Conservation (phyloP, 2,113 vertebrate genomes). For the Salvelinus sp. region DNA sequence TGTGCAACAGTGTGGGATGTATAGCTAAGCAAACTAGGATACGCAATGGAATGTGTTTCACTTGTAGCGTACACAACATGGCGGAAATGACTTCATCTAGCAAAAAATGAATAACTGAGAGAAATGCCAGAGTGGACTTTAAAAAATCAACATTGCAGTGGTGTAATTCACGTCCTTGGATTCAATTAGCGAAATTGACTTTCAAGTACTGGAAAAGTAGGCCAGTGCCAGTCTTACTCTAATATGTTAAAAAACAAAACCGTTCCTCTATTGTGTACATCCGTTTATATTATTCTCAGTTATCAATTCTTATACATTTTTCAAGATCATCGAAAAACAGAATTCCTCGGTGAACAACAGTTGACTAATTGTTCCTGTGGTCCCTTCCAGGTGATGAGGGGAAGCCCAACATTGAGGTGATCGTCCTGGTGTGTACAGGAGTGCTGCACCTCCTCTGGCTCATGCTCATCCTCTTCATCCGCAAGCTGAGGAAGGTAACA, state of each 20-base stretch:
- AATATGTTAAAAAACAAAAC: neutral
- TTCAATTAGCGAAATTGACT: neutral
- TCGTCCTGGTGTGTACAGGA: conserved; percentile 89
- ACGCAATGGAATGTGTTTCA: conserved; percentile 44
- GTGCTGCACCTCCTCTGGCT: conserved; percentile 92
- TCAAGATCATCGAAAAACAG: neutral
- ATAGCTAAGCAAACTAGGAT: conserved; percentile 44
- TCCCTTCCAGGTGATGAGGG: conserved; percentile 81
- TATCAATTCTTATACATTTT: neutral
- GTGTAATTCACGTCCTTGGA: neutral
- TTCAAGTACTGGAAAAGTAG: neutral
- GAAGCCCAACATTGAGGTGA: conserved; percentile 87
- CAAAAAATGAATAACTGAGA: conserved; percentile 25
- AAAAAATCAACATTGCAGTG: neutral
- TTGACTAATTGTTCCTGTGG: conserved; percentile 3
- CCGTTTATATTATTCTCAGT: neutral
- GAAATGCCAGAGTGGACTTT: neutral
- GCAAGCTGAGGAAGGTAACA: conserved; percentile 87
- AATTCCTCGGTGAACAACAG: conserved; percentile 8
- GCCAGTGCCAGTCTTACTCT: no score
- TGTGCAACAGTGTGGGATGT: conserved; percentile 32
- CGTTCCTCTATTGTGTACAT: neutral
- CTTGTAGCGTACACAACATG: conserved; percentile 34
- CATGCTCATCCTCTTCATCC: conserved; percentile 89
- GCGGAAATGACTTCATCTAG: conserved; percentile 22